Evolutionary conservation across 2,888 invertebrate genomes (phyloP).

Genomic region (Ametastegia equiseti): DNA sequence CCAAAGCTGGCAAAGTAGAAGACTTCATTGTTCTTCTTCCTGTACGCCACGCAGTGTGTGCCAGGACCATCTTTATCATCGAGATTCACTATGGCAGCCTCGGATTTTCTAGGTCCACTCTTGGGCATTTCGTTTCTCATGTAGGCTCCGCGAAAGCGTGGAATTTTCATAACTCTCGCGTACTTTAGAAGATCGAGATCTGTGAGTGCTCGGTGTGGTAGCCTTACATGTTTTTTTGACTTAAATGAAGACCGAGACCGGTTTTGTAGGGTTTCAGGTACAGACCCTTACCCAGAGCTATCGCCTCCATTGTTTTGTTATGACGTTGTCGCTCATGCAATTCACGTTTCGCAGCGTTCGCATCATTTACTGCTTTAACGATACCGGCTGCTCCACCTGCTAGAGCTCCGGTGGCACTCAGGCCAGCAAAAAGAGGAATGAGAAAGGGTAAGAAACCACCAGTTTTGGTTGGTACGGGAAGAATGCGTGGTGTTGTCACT

Average conservation of each 20-base stretch:
- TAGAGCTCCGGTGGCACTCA: too few relatives aligned
- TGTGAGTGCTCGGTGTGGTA: constrained; percentile 50
- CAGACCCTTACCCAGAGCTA: too few relatives aligned
- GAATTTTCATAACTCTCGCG: constrained; percentile 47
- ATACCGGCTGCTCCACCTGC: too few relatives aligned
- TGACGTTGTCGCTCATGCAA: constrained; percentile 61
- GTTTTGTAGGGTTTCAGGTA: too few relatives aligned
- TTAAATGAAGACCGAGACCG: constrained; percentile 54
- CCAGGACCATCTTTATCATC: too few relatives aligned
- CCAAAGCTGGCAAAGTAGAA: too few relatives aligned
- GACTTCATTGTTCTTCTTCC: too few relatives aligned
- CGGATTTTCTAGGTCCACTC: constrained; percentile 21
- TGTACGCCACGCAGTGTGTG: too few relatives aligned
- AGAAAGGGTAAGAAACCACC: constrained; percentile 61
- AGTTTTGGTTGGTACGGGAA: constrained; percentile 53
- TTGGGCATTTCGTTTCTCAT: constrained; percentile 52
- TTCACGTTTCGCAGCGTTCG: constrained; percentile 55
- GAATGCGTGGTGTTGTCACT: constrained; percentile 49
- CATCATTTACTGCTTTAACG: constrained; percentile 60
- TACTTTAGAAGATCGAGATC: constrained; percentile 52
- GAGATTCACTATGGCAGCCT: constrained; percentile 52
- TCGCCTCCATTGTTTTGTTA: constrained; percentile 62
- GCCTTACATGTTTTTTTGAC: constrained; percentile 44
- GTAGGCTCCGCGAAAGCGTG: constrained; percentile 53
- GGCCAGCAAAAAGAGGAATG: constrained; percentile 59